Conservation (phyloP, 2,888 invertebrate genomes). For the Patella ulyssiponensis region DNA sequence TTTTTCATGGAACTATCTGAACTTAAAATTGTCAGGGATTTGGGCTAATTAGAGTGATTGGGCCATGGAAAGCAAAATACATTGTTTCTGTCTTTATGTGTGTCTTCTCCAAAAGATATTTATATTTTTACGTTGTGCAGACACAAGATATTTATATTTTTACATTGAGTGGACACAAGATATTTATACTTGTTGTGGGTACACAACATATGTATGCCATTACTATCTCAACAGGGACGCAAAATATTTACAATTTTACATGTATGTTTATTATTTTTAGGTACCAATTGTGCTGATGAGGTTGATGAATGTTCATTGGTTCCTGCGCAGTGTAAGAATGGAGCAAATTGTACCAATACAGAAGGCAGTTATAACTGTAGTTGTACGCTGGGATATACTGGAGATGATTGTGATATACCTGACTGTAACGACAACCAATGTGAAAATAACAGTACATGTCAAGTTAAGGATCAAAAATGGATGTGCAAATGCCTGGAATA, state of each 20-base stretch:
- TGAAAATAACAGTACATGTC: slow-evolving; percentile 48
- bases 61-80: no score
- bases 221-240: no score
- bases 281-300: slow-evolving; percentile 79
- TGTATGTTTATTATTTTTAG: slow-evolving; percentile 60
- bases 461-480: slow-evolving; percentile 36
- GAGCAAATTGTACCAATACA: slow-evolving; percentile 74
- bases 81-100: no score
- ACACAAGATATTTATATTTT: no score
- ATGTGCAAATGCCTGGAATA: slow-evolving; percentile 44
- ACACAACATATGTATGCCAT: no score
- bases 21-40: no score
- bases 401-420: slow-evolving; percentile 49
- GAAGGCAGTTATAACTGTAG: slow-evolving; percentile 56
- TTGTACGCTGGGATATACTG: slow-evolving; percentile 58
- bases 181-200: no score
- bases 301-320: slow-evolving; percentile 38
- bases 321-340: slow-evolving; percentile 72
- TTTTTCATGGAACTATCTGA: no score
- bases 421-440: slow-evolving; percentile 50
- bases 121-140: no score
- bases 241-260: background rate
- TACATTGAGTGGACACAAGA: no score
- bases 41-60: no score
- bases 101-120: no score